Percentiles rank a stretch among this genome's conserved stretches.
phyloP scores from a whole-genome alignment of 53 echinoderm and acorn worm species.

The Glandiceps talaboti region DNA sequence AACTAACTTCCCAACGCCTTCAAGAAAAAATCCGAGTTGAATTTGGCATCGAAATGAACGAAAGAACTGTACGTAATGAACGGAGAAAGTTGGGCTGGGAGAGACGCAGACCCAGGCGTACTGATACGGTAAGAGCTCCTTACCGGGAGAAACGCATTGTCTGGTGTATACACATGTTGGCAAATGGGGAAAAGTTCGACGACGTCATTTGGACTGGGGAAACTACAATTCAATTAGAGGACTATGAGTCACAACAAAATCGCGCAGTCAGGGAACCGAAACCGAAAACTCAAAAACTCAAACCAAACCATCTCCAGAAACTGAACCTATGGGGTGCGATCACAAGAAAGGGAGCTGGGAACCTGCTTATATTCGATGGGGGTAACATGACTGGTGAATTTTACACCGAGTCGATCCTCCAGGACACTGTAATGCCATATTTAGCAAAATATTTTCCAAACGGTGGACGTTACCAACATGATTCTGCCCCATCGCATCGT shows the following conservation, averaged over 20 bases:
- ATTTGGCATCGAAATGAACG: background rate
- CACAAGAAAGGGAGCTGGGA: background rate
- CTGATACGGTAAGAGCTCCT: background rate
- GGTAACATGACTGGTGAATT: background rate
- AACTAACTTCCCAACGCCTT: background rate
- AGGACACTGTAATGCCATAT: background rate
- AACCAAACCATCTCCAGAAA: background rate
- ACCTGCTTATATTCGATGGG: background rate
- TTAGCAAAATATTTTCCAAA: no score
- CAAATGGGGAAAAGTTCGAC: background rate
- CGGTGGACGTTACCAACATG: background rate
- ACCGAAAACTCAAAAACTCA: background rate
- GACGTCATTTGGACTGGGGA: background rate
- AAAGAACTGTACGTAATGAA: background rate
- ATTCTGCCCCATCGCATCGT: background rate
- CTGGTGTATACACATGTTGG: background rate
- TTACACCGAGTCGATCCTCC: background rate
- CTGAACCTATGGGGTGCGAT: background rate
- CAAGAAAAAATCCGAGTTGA: background rate
- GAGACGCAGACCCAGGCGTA: background rate
- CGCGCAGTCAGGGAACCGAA: background rate
- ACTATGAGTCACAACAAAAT: background rate
- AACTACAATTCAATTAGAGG: no score
- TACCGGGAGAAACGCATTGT: background rate
- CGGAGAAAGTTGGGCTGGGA: background rate